Percentiles rank a stretch among this genome's conserved stretches.
phyloP scores from a whole-genome alignment of 1,140 invertebrate genomes.

The Pomacea maculata region DNA sequence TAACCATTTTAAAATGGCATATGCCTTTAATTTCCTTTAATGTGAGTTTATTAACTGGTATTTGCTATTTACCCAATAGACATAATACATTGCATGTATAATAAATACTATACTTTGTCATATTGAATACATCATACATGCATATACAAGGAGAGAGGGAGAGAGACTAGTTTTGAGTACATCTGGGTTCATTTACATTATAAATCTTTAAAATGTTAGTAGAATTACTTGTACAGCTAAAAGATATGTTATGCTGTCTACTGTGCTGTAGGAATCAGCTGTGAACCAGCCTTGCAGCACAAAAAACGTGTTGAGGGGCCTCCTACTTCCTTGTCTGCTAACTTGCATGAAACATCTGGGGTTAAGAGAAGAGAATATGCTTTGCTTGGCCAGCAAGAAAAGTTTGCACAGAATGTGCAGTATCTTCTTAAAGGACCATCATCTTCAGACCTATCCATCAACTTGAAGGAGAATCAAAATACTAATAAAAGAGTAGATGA shows the following conservation, averaged over 20 bases:
- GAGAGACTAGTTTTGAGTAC: no score
- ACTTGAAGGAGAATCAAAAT: not conserved
- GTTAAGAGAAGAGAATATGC: not conserved
- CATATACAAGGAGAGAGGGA: no score
- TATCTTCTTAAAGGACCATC: constrained; percentile 40
- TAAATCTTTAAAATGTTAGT: no score
- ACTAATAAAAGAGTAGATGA: constrained; percentile 22
- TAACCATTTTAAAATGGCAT: no score
- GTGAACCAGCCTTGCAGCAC: constrained; percentile 59
- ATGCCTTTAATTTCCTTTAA: no score
- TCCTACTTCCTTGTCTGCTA: constrained; percentile 37
- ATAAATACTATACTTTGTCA: no score
- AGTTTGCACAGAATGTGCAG: constrained; percentile 55
- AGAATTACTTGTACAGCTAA: no score
- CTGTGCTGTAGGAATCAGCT: constrained; percentile 33
- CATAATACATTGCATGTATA: no score
- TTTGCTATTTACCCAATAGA: no score
- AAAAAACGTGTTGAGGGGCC: constrained; percentile 51
- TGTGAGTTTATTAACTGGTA: no score
- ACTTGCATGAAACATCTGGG: constrained; percentile 34
- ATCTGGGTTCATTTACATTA: no score
- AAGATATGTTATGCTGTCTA: not conserved
- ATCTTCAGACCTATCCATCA: not conserved
- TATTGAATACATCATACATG: no score
- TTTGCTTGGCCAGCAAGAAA: constrained; percentile 52